Evolutionary conservation across 92 coral and sea anemone species (phyloP).

Genomic region (Zoanthus sociatus): DNA sequence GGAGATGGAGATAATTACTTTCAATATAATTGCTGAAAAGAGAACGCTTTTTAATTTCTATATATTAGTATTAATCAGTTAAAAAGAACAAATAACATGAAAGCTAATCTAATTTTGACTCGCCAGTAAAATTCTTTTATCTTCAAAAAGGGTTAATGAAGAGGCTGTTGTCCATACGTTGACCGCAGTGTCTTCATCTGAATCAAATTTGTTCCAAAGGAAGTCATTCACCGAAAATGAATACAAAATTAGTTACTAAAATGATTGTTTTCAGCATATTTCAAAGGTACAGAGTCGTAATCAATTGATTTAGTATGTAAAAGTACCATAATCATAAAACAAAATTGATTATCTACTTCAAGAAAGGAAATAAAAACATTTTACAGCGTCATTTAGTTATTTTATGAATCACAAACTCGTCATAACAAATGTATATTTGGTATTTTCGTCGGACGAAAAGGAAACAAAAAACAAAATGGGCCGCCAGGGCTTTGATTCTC

Average conservation of each 20-base stretch:
- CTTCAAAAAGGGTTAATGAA: conserved; percentile 3
- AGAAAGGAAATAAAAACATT: neutral
- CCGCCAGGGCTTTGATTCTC: no score
- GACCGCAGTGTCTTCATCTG: neutral
- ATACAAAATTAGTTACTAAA: neutral
- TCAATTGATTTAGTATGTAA: neutral
- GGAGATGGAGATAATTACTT: conserved; percentile 25
- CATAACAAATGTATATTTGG: neutral
- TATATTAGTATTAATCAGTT: conserved; percentile 22
- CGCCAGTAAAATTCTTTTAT: conserved; percentile 1
- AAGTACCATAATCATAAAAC: neutral
- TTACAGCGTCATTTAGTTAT: neutral
- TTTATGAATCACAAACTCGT: neutral
- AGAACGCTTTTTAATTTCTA: conserved; percentile 20
- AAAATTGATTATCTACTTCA: neutral
- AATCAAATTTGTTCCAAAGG: neutral
- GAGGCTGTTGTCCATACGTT: conserved; percentile 4
- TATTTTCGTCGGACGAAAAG: neutral
- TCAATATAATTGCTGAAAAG: conserved; percentile 8
- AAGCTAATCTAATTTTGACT: conserved; percentile 36
- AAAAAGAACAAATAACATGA: conserved; percentile 32
- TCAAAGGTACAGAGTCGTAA: neutral
- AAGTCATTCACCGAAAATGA: neutral
- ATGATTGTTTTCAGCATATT: neutral
- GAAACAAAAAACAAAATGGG: neutral